phyloP scores from a whole-genome alignment of 2,888 invertebrate genomes.

The Omphaloscelis lunosa region DNA sequence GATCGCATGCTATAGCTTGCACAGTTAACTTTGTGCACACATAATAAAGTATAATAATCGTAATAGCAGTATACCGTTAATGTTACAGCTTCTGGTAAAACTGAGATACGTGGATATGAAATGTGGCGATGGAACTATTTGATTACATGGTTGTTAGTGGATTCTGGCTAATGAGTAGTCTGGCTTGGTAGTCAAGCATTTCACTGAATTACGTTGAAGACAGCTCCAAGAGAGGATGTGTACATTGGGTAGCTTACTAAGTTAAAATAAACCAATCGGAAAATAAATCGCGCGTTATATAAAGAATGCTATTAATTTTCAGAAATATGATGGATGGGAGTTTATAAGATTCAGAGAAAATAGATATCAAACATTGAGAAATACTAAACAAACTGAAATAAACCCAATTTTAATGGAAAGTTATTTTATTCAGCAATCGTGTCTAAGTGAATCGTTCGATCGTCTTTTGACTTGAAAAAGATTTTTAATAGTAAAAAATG shows the following conservation, averaged over 20 bases:
- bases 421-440: slow-evolving; percentile 30
- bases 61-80: slow-evolving; percentile 57
- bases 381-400: slow-evolving; percentile 47
- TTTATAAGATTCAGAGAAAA: slow-evolving; percentile 42
- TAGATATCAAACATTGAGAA: slow-evolving; percentile 40
- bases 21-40: slow-evolving; percentile 65
- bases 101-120: slow-evolving; percentile 7
- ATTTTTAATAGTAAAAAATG: slow-evolving; percentile 35
- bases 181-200: background rate
- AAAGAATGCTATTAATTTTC: slow-evolving; percentile 38
- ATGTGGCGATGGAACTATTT: slow-evolving; percentile 17
- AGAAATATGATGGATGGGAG: slow-evolving; percentile 47
- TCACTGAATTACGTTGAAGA: background rate
- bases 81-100: slow-evolving; percentile 47
- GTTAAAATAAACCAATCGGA: slow-evolving; percentile 17
- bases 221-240: background rate
- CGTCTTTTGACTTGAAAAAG: slow-evolving; percentile 6
- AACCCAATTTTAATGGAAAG: slow-evolving; percentile 31
- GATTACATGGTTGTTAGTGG: slow-evolving; percentile 6
- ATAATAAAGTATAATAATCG: slow-evolving; percentile 64
- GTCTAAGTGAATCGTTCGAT: slow-evolving; percentile 27
- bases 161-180: background rate
- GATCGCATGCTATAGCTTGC: slow-evolving; percentile 59
- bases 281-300: slow-evolving; percentile 32
- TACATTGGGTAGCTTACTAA: background rate